These are phyloP conservation scores for Myripristis murdjan DNA, from an alignment of 2,797 vertebrate genomes.

Conservation along the genomic window DNA sequence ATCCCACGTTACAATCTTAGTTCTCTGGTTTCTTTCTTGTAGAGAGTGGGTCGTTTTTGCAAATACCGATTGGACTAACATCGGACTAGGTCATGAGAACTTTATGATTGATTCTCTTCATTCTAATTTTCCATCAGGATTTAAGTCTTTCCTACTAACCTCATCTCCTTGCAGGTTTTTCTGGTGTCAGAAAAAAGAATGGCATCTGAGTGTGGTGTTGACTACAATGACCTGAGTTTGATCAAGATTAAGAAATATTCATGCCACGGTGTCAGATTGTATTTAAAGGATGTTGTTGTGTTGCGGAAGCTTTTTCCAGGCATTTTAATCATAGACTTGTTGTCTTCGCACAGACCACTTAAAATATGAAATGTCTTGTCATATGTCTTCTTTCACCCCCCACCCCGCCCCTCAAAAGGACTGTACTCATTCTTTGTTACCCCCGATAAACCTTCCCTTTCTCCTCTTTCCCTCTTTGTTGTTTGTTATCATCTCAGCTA, in stretches of 20 bases:
- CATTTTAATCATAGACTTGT: background rate
- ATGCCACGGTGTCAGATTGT: background rate
- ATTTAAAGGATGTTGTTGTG: too few species aligned
- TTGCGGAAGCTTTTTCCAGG: too few species aligned
- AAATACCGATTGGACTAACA: background rate
- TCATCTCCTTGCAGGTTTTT: too few species aligned
- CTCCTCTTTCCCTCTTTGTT: constrained; percentile 88
- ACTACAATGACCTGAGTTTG: too few species aligned
- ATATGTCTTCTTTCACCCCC: background rate
- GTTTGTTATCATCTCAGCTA: constrained; percentile 87
- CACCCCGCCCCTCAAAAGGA: too few species aligned
- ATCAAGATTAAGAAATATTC: too few species aligned
- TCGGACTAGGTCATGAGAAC: background rate
- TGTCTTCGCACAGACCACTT: background rate
- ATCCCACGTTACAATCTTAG: background rate
- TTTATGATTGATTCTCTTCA: background rate
- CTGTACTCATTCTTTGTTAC: constrained; percentile 44
- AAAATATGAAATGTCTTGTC: constrained; percentile 6
- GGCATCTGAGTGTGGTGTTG: too few species aligned
- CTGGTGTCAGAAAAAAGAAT: background rate
- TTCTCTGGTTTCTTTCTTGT: too few species aligned
- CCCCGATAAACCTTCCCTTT: constrained; percentile 87
- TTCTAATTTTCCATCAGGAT: background rate
- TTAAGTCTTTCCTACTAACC: background rate
- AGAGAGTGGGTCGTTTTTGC: background rate